phyloP scores from a whole-genome alignment of 2,888 invertebrate species.

The Parnassius mnemosyne region DNA sequence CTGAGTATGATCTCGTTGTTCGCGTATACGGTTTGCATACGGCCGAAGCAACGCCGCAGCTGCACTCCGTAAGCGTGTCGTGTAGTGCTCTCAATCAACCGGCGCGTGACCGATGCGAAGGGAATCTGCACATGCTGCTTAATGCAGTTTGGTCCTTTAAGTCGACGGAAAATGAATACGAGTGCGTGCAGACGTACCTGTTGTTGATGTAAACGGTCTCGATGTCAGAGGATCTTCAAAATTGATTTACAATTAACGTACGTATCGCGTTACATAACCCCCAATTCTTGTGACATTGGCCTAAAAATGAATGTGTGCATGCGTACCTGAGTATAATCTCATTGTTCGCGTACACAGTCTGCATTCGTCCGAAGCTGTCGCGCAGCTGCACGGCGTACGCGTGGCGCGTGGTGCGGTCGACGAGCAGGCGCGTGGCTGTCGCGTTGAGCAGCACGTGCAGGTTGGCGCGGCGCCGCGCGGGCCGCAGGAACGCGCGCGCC shows the following conservation, averaged over 20 bases:
- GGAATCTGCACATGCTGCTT: too few relatives aligned
- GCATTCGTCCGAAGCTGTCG: slow-evolving; percentile 78
- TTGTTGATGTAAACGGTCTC: slow-evolving; percentile 65
- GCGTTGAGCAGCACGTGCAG: slow-evolving; percentile 92
- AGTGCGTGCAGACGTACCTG: slow-evolving; percentile 62
- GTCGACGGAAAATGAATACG: too few relatives aligned
- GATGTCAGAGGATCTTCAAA: too few relatives aligned
- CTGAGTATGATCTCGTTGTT: slow-evolving; percentile 84
- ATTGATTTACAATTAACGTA: too few relatives aligned
- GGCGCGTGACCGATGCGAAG: slow-evolving; percentile 85
- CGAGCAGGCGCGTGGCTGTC: slow-evolving; percentile 87
- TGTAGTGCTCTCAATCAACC: slow-evolving; percentile 87
- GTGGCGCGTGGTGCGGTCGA: slow-evolving; percentile 86
- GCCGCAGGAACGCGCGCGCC: slow-evolving; percentile 90
- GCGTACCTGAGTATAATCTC: slow-evolving; percentile 83
- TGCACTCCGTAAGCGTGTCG: slow-evolving; percentile 90
- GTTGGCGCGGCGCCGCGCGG: slow-evolving; percentile 87
- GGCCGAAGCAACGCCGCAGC: slow-evolving; percentile 80
- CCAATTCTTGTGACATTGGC: too few relatives aligned
- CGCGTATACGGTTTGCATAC: slow-evolving; percentile 81
- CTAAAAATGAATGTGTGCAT: neutral
- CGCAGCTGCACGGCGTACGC: slow-evolving; percentile 89
- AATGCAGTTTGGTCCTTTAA: slow-evolving; percentile 84
- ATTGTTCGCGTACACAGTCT: slow-evolving; percentile 83
- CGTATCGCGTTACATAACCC: too few relatives aligned